These are phyloP conservation scores for Didymodactylos carnosus DNA, from an alignment of 2,888 invertebrate genomes.

Conservation along the genomic window DNA sequence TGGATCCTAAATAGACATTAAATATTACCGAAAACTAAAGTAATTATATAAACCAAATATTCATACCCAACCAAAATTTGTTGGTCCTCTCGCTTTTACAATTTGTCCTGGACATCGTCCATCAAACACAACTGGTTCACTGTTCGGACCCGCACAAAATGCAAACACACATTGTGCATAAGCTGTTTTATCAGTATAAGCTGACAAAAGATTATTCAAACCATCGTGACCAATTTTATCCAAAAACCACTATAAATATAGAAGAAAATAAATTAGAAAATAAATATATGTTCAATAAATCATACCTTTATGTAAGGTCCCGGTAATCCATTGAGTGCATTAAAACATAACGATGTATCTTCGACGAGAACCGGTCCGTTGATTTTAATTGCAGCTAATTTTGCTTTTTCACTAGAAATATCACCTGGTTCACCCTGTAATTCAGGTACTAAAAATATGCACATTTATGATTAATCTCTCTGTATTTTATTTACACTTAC, in stretches of 20 bases:
- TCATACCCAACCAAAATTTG: slow-evolving; percentile 94
- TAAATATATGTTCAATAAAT: slow-evolving; percentile 64
- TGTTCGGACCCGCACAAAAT: slow-evolving; percentile 37
- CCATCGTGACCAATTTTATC: slow-evolving; percentile 17
- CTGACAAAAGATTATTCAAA: slow-evolving; percentile 31
- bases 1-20: too few relatives aligned
- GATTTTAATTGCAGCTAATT: slow-evolving; percentile 55
- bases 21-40: too few relatives aligned
- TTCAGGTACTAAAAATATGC: slow-evolving; percentile 47
- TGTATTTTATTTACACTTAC: background rate
- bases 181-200: slow-evolving; percentile 70
- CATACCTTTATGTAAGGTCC: slow-evolving; percentile 91
- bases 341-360: slow-evolving; percentile 80
- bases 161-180: slow-evolving; percentile 79
- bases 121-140: slow-evolving; percentile 46
- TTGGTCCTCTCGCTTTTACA: slow-evolving; percentile 61
- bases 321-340: slow-evolving; percentile 71
- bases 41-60: too few relatives aligned
- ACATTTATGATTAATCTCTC: background rate
- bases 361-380: slow-evolving; percentile 71
- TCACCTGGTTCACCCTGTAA: slow-evolving; percentile 77
- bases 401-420: slow-evolving; percentile 64
- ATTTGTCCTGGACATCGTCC: slow-evolving; percentile 65
- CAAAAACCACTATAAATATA: too few relatives aligned
- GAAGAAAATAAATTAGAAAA: too few relatives aligned